Evolutionary conservation across 2,113 vertebrate species (phyloP), one percentile per base, ranked within the genome.

Genomic region (Chionis minor): DNA sequence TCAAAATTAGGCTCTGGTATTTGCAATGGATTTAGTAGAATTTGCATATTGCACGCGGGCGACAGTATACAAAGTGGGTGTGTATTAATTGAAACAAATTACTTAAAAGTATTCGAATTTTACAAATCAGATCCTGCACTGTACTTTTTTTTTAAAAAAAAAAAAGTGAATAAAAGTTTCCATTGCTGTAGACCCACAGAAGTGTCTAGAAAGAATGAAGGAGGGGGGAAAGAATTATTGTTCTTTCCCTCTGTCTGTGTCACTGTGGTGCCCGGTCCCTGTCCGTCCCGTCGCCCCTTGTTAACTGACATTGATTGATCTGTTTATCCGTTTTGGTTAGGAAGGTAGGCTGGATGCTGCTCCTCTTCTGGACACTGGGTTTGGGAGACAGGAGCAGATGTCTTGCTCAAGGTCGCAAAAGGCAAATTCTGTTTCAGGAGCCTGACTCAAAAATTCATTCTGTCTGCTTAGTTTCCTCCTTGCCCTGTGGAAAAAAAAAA

Each of bases 161-260:
- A 33, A 47, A 21, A 32, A 4, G 12, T 4, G 12, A 45, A 10
- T 55, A 16, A 8, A 73, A 55, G 7, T 74, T 59, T 69, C 20
- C 24, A 13, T 14, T 80, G 33, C 35, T 55, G 16, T 58, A 67
- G n/a, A 19, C 70, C 4, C 4, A 6, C 11, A 55, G 32, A 17
- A 80, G 3, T 30, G 14, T 49, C 26, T 38, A 42, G 42, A 81
- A 40, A 65, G 23, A 82, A 58, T 28, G 32, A 58, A n/a, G 9
- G 2, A 7, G 24, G 4, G 14, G 3, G 1, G 22, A 21, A 23
- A 51, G 5, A 56, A 14, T 17, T 30, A 5, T 1, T 44, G n/a
- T 16, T 52, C 5, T 79, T 81, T 45, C 6, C n/a, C 5, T 71
- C 24, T 85, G 8, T 52, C 23, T 58, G 4, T 54, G 27, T 47